These are phyloP conservation scores for Pipistrellus pipistrellus DNA, from an alignment of 2,797 vertebrate species.

Conservation along the genomic window DNA sequence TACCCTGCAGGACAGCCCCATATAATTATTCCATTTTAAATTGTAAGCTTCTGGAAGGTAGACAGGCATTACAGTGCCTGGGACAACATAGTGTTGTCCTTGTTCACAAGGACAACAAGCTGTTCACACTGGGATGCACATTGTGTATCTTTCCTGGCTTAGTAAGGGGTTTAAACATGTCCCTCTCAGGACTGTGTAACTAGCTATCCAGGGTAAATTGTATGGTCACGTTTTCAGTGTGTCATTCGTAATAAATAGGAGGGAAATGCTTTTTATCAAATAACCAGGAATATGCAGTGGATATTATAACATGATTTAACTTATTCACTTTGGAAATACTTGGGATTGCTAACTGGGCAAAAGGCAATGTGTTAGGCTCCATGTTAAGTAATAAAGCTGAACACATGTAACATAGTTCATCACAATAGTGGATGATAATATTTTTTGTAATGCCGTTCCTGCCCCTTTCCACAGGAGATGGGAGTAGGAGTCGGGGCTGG, in stretches of 20 bases:
- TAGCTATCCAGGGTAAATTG: not conserved
- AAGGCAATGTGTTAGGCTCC: not conserved
- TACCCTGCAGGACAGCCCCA: not conserved
- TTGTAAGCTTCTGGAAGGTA: not conserved
- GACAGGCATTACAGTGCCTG: not conserved
- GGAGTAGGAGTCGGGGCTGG: not conserved
- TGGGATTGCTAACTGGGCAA: not conserved
- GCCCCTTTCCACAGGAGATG: not conserved
- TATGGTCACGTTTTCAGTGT: constrained; percentile 25
- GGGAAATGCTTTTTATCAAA: constrained; percentile 22
- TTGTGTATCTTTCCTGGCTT: not conserved
- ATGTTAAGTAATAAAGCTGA: constrained; percentile 22
- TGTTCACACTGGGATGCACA: not conserved
- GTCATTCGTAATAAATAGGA: constrained; percentile 43
- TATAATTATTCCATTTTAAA: not conserved
- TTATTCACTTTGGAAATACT: constrained; percentile 46
- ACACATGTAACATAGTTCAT: not conserved
- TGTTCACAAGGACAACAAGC: not conserved
- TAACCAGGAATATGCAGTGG: constrained; percentile 7
- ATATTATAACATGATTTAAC: constrained; percentile 44
- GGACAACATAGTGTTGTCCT: not conserved
- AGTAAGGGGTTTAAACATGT: not conserved
- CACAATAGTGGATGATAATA: not conserved
- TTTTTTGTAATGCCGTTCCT: not conserved
- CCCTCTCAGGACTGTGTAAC: not conserved